Evolutionary conservation across 2,888 invertebrate species (phyloP), one percentile per base, ranked within the genome.

Genomic region (Polyommatus iphigenia): DNA sequence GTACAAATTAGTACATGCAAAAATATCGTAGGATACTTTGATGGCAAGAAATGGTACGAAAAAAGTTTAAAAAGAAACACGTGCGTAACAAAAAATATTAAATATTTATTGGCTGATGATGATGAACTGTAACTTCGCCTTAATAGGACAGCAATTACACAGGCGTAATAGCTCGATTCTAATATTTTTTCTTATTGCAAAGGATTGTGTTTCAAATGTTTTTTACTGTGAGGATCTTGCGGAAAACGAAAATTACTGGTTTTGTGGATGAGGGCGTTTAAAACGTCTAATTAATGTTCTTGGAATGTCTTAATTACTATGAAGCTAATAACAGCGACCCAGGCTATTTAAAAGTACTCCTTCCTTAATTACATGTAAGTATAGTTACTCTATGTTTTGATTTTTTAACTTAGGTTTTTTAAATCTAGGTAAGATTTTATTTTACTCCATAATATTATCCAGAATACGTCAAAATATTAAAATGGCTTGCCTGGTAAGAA

Each of bases 81-180:
- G 41, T 10, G 10, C 10, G 8, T 41, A 10, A 41, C 41, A 41
- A 41, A 41, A 41, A 41, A 41, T 6, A 41, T 41, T 41, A 41
- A 41, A 41, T 41, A 8, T 41, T 41, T 41, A 41, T 41, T 10
- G 13, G 2, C 24, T 62, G 62, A 62, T 71, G 29, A 71, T 36
- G n/a, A 36, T 71, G 1, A 71, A 77, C 29, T 7, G 18, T 1
- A 80, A 80, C 83, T 83, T 81, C 82, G 80, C 83, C 86, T 85
- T 86, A 86, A 86, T 29, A 59, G 24, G 50, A 71, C 71, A 71
- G 80, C 80, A 86, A 85, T 86, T 85, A 86, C 79, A 76, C 36
- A 46, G 50, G 54, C 54, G 77, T 79, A 81, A 79, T 79, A 79
- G 78, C 82, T 73, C 62, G 78, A 77, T 80, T 29, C 46, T 15